These are phyloP conservation scores for Tetramorium simillimum DNA, from an alignment of 1,140 invertebrate species.

Conservation along the genomic window DNA sequence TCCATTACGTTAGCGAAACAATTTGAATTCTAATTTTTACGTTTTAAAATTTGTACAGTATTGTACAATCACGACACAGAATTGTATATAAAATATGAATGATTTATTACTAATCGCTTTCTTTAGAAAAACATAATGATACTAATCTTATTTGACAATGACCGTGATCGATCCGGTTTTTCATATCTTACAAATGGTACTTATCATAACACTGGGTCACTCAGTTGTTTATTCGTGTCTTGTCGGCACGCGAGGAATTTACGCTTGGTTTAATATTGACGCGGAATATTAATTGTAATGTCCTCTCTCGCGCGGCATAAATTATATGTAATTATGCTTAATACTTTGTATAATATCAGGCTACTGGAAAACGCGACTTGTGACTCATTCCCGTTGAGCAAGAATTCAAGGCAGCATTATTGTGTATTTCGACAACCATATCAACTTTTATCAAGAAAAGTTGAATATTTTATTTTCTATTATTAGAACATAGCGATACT, in stretches of 20 bases:
- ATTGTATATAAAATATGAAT: not conserved
- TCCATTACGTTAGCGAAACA: not conserved
- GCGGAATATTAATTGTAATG: constrained; percentile 21
- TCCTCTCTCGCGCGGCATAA: constrained; percentile 12
- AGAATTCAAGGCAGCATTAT: constrained; percentile 11
- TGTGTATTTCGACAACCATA: not conserved
- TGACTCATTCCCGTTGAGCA: constrained; percentile 4
- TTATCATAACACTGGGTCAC: not conserved
- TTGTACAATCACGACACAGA: not conserved
- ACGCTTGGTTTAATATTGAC: not conserved
- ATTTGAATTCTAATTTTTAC: not conserved
- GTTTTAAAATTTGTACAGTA: not conserved
- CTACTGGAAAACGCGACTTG: constrained; percentile 8
- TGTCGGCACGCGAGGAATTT: not conserved
- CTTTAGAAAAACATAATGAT: not conserved
- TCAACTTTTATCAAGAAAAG: not conserved
- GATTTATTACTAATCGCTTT: constrained; percentile 13
- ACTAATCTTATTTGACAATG: not conserved
- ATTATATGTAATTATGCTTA: constrained; percentile 29
- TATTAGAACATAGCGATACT: not conserved
- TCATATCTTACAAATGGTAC: not conserved
- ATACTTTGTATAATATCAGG: not conserved
- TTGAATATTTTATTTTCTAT: not conserved
- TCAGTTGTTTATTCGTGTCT: constrained; percentile 23
- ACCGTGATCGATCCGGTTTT: constrained; percentile 9